phyloP scores from a whole-genome alignment of 2,113 vertebrate genomes.

The Prolemur simus region DNA sequence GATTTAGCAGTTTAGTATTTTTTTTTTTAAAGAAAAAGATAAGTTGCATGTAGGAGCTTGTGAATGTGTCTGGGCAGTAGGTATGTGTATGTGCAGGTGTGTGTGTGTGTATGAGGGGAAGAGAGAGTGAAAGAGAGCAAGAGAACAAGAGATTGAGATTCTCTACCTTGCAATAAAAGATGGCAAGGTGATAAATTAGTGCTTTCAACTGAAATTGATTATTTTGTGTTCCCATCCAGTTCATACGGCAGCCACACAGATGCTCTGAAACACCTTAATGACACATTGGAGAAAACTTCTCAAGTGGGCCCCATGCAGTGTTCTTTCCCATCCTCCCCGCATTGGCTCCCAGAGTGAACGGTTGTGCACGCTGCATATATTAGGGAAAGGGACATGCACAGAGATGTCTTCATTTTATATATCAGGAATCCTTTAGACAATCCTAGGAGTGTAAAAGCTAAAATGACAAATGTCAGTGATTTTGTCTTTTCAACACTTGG shows the following conservation, averaged over 20 bases:
- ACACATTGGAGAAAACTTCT: slow-evolving; percentile 90
- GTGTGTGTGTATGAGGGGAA: background rate
- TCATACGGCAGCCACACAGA: slow-evolving; percentile 94
- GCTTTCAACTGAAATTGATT: slow-evolving; percentile 98
- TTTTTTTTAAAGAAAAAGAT: no score
- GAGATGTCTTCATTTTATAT: slow-evolving; percentile 13
- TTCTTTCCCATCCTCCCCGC: slow-evolving; percentile 32
- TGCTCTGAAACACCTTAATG: slow-evolving; percentile 94
- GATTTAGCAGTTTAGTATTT: slow-evolving; percentile 51
- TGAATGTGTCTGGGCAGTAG: background rate
- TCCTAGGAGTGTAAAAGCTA: slow-evolving; percentile 52
- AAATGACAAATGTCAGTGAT: slow-evolving; percentile 78
- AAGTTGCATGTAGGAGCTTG: background rate
- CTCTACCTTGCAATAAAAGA: slow-evolving; percentile 89
- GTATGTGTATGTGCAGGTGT: background rate
- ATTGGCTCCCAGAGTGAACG: background rate
- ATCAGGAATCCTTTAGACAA: slow-evolving; percentile 65
- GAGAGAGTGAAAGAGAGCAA: background rate
- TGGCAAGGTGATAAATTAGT: slow-evolving; percentile 99
- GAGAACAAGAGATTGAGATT: slow-evolving; percentile 76
- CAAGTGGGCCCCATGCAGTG: slow-evolving; percentile 70
- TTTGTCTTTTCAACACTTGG: slow-evolving; percentile 57
- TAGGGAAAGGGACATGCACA: background rate
- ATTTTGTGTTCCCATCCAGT: slow-evolving; percentile 92
- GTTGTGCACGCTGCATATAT: background rate